Evolutionary conservation across 2,888 invertebrate genomes (phyloP).

Genomic region (Ethmia dodecea): DNA sequence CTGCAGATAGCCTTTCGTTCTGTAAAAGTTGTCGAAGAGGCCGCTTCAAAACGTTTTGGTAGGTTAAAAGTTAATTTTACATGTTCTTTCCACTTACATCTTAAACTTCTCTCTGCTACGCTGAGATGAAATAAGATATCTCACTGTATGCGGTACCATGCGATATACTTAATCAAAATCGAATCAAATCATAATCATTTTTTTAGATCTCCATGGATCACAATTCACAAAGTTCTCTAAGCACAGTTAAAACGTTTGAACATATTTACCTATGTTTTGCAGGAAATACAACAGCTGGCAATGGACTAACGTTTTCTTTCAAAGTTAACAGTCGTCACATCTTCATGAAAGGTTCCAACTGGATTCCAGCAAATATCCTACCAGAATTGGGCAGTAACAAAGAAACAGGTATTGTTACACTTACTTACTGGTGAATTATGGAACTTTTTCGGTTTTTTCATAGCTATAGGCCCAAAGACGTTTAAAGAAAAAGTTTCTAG

Average conservation of each 20-base stretch:
- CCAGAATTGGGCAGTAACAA: constrained; percentile 83
- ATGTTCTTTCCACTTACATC: background rate
- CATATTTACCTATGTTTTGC: constrained; percentile 43
- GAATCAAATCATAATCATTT: too few relatives aligned
- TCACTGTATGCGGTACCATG: too few relatives aligned
- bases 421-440: too few relatives aligned
- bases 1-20: constrained; percentile 90
- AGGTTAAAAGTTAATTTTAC: constrained; percentile 23
- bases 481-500: too few relatives aligned
- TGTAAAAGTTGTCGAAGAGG: constrained; percentile 87
- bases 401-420: constrained; percentile 60
- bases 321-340: constrained; percentile 89
- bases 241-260: too few relatives aligned
- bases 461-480: too few relatives aligned
- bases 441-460: too few relatives aligned
- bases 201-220: too few relatives aligned
- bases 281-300: constrained; percentile 54
- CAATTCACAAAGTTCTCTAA: too few relatives aligned
- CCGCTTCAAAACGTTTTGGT: constrained; percentile 56
- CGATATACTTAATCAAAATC: too few relatives aligned
- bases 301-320: constrained; percentile 90
- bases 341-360: constrained; percentile 97
- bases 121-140: too few relatives aligned
- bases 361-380: constrained; percentile 92
- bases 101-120: too few relatives aligned